Evolutionary conservation across 2,113 vertebrate species (phyloP).

Genomic region (Malurus cyaneus): DNA sequence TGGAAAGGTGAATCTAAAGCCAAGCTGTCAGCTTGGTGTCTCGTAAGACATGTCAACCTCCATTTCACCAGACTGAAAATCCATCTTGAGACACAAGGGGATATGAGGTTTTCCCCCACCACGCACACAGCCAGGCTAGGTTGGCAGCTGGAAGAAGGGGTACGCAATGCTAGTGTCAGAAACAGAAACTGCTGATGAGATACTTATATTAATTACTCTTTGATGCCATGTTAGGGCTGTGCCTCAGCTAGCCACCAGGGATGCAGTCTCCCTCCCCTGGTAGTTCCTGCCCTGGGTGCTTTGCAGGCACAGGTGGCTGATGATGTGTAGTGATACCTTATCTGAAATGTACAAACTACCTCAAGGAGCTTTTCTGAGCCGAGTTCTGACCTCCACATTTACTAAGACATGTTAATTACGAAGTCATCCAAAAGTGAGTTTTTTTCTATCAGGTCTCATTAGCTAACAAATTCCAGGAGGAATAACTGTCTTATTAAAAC

Average conservation of each 20-base stretch:
- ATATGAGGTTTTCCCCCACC: neutral
- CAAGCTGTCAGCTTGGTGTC: neutral
- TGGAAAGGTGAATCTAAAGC: neutral
- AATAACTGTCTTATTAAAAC: constrained; percentile 31
- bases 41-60: neutral
- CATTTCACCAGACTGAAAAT: neutral
- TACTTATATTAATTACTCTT: neutral
- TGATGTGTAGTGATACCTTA: neutral
- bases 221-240: neutral
- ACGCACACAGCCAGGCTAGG: neutral
- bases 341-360: neutral
- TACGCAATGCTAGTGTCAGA: neutral
- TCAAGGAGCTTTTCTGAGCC: neutral
- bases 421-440: neutral
- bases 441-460: constrained; percentile 15
- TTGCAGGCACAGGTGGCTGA: neutral
- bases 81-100: neutral
- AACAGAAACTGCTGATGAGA: neutral
- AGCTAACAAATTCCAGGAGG: constrained; percentile 25
- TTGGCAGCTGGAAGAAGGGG: neutral
- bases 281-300: neutral
- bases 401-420: neutral
- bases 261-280: neutral
- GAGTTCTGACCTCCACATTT: constrained; percentile 3
- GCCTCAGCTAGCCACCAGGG: neutral